Evolutionary conservation across 2,113 vertebrate genomes (phyloP), one percentile per base, ranked within the genome.

Genomic region (Phycodurus eques): DNA sequence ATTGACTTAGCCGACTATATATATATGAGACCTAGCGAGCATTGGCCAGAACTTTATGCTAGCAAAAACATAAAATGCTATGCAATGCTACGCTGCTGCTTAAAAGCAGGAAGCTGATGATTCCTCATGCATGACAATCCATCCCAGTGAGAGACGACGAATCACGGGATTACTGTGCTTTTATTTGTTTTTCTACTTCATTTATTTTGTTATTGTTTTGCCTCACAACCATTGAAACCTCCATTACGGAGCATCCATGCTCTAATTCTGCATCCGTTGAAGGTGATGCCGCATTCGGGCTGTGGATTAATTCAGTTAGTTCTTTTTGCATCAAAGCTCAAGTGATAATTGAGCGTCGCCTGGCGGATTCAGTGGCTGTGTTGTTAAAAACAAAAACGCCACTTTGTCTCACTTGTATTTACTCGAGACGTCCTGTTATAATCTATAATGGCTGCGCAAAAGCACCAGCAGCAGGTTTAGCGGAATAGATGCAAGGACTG

Each of bases 301-400:
- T 86, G 64, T 71, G 80, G 73, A 88, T 89, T 88, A 86, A 86
- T 84, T 87, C 82, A 83, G 67, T 67, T 68, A 74, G 63, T 83
- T 79, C 79, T 68, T 77, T 68, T 72, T 35, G 8, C 53, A 6
- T 74, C 44, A 75, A 72, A 12, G 74, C 75, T 74, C 74, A 56
- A 27, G 19, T 74, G 78, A 79, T 84, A 71, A 75, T 75, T 74
- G 70, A 74, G 51, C 70, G 57, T 61, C 74, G 67, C 47, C 66
- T 62, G 8, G n/a, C 54, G 80, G 64, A 80, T 85, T 75, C 73
- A 12, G 54, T 71, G 57, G 54, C 67, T 19, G 68, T 75, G 44
- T 69, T 77, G 77, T 74, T 69, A 77, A 81, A 85, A 76, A 13
- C 73, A 80, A 85, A 74, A 31, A 15, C 31, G 35, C 57, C 66